Conservation (phyloP, 2,888 invertebrate species). For the Ophioninae sp. region DNA sequence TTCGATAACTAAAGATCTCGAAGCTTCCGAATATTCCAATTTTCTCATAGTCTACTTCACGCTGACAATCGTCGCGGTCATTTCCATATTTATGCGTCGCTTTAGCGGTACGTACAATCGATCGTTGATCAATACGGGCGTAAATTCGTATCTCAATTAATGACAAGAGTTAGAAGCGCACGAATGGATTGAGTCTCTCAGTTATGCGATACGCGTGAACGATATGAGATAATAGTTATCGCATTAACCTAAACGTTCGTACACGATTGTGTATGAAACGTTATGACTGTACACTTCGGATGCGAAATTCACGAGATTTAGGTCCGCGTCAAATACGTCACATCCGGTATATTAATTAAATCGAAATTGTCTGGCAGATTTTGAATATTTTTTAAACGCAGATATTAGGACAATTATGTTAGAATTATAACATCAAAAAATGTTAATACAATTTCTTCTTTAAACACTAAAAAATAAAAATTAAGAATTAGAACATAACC, state of each 20-base stretch:
- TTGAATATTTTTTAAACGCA: no score
- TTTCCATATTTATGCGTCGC: constrained; percentile 8
- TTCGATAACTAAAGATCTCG: background rate
- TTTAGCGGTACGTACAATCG: constrained; percentile 27
- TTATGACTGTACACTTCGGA: background rate
- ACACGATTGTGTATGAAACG: background rate
- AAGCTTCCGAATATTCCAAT: constrained; percentile 1
- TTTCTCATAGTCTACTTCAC: background rate
- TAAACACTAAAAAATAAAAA: no score
- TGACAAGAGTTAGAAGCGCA: background rate
- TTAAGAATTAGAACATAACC: no score
- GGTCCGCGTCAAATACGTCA: no score
- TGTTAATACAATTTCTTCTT: no score
- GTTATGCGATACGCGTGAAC: background rate
- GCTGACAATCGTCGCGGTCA: constrained; percentile 6
- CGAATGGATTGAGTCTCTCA: background rate
- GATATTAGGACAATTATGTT: no score
- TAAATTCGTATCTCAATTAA: background rate
- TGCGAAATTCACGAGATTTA: background rate
- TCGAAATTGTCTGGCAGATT: no score
- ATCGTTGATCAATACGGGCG: background rate
- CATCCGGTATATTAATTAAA: background rate
- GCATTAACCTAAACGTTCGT: background rate
- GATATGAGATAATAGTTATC: background rate
- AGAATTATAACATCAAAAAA: no score